phyloP scores from a whole-genome alignment of 2,888 invertebrate species.

The Drosophila multiciliata region DNA sequence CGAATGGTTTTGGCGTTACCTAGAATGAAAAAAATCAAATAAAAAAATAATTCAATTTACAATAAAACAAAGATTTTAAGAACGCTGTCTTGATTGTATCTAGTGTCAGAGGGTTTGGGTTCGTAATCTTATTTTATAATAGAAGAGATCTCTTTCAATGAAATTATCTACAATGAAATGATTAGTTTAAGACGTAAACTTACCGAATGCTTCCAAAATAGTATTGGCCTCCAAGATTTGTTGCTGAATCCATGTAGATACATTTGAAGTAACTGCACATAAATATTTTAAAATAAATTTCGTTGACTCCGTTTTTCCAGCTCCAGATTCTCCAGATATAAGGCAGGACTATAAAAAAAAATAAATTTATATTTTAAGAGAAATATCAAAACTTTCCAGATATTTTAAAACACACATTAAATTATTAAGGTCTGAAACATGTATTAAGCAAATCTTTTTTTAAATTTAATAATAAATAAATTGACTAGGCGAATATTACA shows the following conservation, averaged over 20 bases:
- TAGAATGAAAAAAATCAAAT: slow-evolving; percentile 80
- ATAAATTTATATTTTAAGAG: background rate
- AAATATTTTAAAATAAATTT: slow-evolving; percentile 96
- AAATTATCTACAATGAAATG: background rate
- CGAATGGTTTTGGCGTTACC: slow-evolving; percentile 97
- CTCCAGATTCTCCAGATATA: slow-evolving; percentile 96
- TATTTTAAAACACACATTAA: background rate
- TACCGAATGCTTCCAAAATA: slow-evolving; percentile 96
- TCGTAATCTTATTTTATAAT: too few species aligned
- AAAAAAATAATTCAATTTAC: background rate
- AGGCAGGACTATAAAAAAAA: slow-evolving; percentile 91
- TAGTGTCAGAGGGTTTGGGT: too few species aligned
- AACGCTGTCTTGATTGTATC: background rate
- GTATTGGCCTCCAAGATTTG: slow-evolving; percentile 97
- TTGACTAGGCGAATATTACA: too few species aligned
- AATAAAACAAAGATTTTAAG: background rate
- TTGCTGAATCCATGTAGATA: slow-evolving; percentile 97
- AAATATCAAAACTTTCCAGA: background rate
- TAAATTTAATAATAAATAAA: too few species aligned
- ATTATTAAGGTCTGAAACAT: background rate
- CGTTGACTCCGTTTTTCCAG: slow-evolving; percentile 97
- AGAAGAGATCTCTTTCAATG: too few species aligned
- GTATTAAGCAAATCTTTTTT: background rate
- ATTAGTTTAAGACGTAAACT: slow-evolving; percentile 66
- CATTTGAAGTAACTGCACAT: slow-evolving; percentile 93